phyloP scores from a whole-genome alignment of 2,888 invertebrate genomes.

The Amiota communis region DNA sequence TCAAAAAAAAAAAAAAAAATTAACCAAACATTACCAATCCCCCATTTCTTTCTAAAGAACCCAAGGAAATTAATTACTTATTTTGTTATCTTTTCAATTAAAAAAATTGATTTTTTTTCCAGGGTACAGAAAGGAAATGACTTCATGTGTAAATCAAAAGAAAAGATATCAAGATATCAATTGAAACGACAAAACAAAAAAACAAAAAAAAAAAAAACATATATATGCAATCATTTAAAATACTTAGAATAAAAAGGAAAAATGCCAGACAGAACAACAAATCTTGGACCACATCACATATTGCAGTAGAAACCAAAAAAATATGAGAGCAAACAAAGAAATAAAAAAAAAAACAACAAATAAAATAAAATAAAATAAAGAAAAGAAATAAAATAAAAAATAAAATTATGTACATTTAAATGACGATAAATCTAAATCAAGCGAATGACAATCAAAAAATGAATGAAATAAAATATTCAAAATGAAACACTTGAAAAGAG shows the following conservation, averaged over 20 bases:
- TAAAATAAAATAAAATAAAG: not conserved
- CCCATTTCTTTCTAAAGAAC: no score
- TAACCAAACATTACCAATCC: no score
- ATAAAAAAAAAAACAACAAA: not conserved
- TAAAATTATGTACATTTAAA: not conserved
- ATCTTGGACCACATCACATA: not conserved
- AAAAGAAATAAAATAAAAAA: not conserved
- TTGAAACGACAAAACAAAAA: not conserved
- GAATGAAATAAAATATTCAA: not conserved
- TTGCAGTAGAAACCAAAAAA: not conserved
- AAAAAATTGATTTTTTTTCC: no score
- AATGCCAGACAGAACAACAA: not conserved
- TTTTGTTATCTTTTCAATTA: no score
- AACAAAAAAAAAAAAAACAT: not conserved
- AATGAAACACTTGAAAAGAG: not conserved
- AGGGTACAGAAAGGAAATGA: no score
- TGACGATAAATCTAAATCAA: constrained; percentile 24
- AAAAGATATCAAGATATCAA: no score
- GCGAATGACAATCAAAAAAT: not conserved
- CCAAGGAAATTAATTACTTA: no score
- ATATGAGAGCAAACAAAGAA: not conserved
- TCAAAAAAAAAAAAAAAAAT: no score
- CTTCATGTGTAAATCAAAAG: no score
- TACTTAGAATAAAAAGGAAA: not conserved
- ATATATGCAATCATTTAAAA: not conserved